Evolutionary conservation across 2,888 invertebrate genomes (phyloP), one percentile per base, ranked within the genome.

Genomic region (Tinea semifulvella): DNA sequence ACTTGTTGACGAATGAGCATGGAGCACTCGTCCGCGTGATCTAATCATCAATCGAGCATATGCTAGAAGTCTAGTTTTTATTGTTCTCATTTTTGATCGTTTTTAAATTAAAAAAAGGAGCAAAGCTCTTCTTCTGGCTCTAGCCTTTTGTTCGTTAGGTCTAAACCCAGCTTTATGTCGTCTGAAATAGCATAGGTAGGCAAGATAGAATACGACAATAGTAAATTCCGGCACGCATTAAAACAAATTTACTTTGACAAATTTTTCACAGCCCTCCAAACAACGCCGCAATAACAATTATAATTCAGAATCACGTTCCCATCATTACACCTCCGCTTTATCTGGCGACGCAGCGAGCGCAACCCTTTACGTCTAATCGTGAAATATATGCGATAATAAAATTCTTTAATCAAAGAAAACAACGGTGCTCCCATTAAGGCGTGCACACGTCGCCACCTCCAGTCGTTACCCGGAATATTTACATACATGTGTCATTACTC

Each of bases 391-490:
- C 70, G 56, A 71, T 75, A 79, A 79, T 80, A 80, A 80, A 80
- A 80, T 79, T 80, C 80, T 80, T 80, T 80, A 80, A 80, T 80
- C 80, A 80, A 80, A 79, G 80, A 80, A 77, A 76, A 79, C 76
- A 79, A 75, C 79, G 71, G 63, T 66, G 74, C 58, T 55, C 62
- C 70, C 77, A 74, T 77, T 79, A 75, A 68, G 66, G 65, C 67
- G 63, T 60, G 71, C 71, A 72, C 72, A 72, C 71, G 74, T 75
- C 75, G 72, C 73, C 75, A 76, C 79, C 77, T 77, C 56, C 56
- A 64, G 74, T 69, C 73, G 72, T 76, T 76, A 71, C 69, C 61
- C 57, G 60, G 71, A 69, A 76, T 79, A 80, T 79, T 80, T 80
- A 79, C 80, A 80, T 79, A 80, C 79, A 77, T 74, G 75, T 75